phyloP scores from a whole-genome alignment of 1,140 invertebrate genomes.

The Pseudomyrmex dendroicus region DNA sequence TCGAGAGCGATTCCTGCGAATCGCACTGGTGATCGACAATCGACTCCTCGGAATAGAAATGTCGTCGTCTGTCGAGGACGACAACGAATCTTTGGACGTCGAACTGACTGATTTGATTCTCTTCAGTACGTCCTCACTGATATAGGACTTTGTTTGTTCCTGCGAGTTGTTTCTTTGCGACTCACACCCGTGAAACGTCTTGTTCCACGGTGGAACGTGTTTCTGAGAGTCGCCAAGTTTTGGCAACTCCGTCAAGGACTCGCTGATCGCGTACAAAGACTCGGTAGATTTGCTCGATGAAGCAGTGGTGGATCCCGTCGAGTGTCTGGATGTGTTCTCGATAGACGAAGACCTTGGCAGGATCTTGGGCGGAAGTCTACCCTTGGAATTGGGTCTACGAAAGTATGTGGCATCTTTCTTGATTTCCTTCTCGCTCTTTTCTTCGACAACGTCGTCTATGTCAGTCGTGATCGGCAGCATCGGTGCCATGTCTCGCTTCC shows the following conservation, averaged over 20 bases:
- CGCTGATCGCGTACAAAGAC: conserved; percentile 78
- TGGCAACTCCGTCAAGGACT: conserved; percentile 67
- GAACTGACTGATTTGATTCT: conserved; percentile 31
- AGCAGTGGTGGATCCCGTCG: conserved; percentile 77
- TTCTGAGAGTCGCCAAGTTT: conserved; percentile 22
- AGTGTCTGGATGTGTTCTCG: conserved; percentile 78
- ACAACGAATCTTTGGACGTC: conserved; percentile 59
- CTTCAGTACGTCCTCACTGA: conserved; percentile 8
- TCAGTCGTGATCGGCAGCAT: conserved; percentile 77
- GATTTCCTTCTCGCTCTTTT: background rate
- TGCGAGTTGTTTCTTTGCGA: background rate
- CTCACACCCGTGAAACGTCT: background rate
- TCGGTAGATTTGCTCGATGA: conserved; percentile 81
- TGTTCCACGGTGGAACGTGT: background rate
- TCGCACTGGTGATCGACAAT: conserved; percentile 63
- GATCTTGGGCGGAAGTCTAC: conserved; percentile 75
- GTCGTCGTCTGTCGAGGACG: conserved; percentile 70
- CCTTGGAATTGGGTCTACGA: conserved; percentile 72
- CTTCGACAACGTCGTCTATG: background rate
- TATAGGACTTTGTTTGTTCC: background rate
- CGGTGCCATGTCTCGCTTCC: conserved; percentile 79
- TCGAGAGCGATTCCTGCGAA: conserved; percentile 72
- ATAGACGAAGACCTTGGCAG: conserved; percentile 79
- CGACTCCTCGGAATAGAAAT: conserved; percentile 36
- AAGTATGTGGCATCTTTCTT: background rate